Base-by-base conservation (phyloP, 2,888 invertebrate species). In the Callinectes sapidus region DNA sequence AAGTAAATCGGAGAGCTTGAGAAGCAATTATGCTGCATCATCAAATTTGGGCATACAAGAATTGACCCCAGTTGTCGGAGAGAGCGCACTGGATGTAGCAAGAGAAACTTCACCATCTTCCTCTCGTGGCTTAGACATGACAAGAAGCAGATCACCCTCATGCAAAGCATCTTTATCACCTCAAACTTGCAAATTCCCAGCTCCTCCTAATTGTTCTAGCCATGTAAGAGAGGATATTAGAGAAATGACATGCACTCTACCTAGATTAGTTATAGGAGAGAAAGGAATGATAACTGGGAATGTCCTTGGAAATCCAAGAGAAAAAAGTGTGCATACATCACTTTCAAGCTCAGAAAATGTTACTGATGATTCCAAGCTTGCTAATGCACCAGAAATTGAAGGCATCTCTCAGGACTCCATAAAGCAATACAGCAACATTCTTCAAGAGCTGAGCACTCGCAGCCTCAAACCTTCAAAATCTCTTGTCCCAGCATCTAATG, bases 1-100 rank as follows among this genome's bases (percentile, higher is more conserved):
- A 35, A 93, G 92, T 61, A 90, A 85, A 61, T 91, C 92, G 32
- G 92, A 93, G 66, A 93, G 81, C n/a, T 14, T 91, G n/a, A 81
- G 88, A 89, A 23, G 77, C 23, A 86, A 54, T 28, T 13, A 35
- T n/a, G 55, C 81, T n/a, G 18, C n/a, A 16, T 0, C 18, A 81
- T 5, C 18, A 23, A 81, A 92, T 10, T 28, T 32, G 23, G 39
- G 32, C 55, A 54, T 35, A 66, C 89, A 61, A n/a, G 87, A 87
- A n/a, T 23, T 23, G 48, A 28, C 32, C 28, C 16, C 42, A 28
- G n/a, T 61, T 23, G 39, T 77, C 48, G 35, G 42, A 89, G 77
- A 28, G 23, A 35, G 42, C 18, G 28, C 42, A 16, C 1, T 77
- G n/a, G 28, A 71, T 66, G 48, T 28, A 18, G 13, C n/a, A 87